Evolutionary conservation across 1,140 invertebrate genomes (phyloP), one percentile per base, ranked within the genome.

Genomic region (Drosophila fuyamai): DNA sequence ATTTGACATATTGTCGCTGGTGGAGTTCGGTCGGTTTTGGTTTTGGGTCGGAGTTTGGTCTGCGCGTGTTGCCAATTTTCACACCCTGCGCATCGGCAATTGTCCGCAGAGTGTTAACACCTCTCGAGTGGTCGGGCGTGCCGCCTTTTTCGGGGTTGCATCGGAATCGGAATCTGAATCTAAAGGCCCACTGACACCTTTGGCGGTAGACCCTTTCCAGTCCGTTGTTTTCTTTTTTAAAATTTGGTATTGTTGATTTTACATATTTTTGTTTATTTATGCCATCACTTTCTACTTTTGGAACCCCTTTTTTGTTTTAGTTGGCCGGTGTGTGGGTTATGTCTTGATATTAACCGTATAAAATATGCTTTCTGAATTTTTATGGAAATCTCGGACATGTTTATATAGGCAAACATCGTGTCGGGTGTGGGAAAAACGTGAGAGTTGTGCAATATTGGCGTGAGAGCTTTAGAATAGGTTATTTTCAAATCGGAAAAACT

Each of bases 21-120:
- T 78, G 73, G 74, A 67, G 60, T 59, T 77, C 76, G 18, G 59
- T 41, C 38, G 54, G 68, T 40, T 61, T 55, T 57, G 63, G 53
- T 48, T 55, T 48, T 41, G 60, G 73, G 54, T 48, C 35, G 63
- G 44, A 46, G 53, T 58, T 62, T 48, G 41, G 59, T 23, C 63
- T 78, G 61, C 90, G 85, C 90, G 90, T 91, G 90, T 88, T 90
- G 82, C 80, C 82, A 91, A 90, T 88, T 91, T 91, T 91, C 85
- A 88, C 90, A 91, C 90, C 90, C 90, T 79, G 75, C 76, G 71
- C 50, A 71, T 71, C 66, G 78, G 44, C 85, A 79, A 89, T 85
- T 90, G 85, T 90, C 85, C 85, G 85, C 76, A 74, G 66, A 78
- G 55, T 90, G 85, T 90, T 89, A 85, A 90, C 84, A 89, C 81